Base-by-base conservation (phyloP, 2,113 vertebrate genomes). In the Phalacrocorax carbo region DNA sequence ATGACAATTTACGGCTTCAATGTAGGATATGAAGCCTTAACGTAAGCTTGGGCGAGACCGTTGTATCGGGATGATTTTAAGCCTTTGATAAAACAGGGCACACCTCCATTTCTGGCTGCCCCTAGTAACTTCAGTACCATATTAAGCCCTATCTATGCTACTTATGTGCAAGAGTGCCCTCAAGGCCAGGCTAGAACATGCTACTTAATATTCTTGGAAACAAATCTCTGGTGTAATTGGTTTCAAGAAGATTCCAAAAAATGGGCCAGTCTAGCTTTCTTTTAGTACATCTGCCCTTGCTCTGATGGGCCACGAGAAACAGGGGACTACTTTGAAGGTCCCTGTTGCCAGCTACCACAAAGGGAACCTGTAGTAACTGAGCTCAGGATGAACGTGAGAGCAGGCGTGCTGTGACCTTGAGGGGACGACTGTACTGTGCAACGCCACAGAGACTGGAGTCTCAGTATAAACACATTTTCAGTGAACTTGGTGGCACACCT, bases 1-100 rank as follows among this genome's bases (percentile, higher is more conserved):
- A 57, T 46, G 27, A 51, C 0, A 1, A 11, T 61, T 75, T 27
- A 15, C 1, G 2, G 6, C 11, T 44, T 11, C 25, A 26, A 5
- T 38, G 23, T 57, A 49, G 27, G 40, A 27, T 48, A 29, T 30
- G 62, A 44, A 34, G 32, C 38, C 17, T 68, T 42, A 29, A 62
- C 69, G 40, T 30, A 42, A 29, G 44, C 26, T 54, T 13, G 2
- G 32, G 51, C 32, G 9, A 54, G 29, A 48, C 32, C 49, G 23
- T 19, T 69, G 40, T 2, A 1, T 36, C 77, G 32, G 36, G 36
- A 14, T 70, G 23, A 76, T n/a, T 52, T 71, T 65, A 62, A 76
- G 13, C 22, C 30, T 57, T 51, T 38, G 20, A 26, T 23, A 32
- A 49, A 69, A 82, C 62, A 36, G 48, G 77, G 32, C 18, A 70